Conservation (phyloP, 2,888 invertebrate genomes). For the Diplolepis rosae region DNA sequence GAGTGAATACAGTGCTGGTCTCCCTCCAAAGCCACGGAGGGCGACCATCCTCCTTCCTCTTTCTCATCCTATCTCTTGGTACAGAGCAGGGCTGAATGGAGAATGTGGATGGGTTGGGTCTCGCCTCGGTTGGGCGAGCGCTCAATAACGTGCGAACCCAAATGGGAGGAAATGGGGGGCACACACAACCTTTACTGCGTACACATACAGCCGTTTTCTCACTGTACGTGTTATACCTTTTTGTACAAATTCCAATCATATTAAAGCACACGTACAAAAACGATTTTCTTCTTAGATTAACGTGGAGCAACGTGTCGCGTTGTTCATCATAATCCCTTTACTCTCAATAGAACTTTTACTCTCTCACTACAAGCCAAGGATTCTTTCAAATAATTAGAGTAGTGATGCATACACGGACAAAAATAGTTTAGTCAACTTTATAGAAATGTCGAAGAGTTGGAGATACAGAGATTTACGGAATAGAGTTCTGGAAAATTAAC, state of each 20-base stretch:
- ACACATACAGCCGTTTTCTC: constrained; percentile 36
- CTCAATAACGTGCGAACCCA: constrained; percentile 79
- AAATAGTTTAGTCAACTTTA: too few species aligned
- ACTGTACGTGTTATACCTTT: constrained; percentile 74
- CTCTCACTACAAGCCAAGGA: constrained; percentile 47
- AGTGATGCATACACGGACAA: too few species aligned
- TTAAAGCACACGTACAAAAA: constrained; percentile 67
- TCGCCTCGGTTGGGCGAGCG: constrained; percentile 78
- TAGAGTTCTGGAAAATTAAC: too few species aligned
- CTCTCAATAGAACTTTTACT: constrained; percentile 57
- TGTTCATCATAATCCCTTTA: constrained; percentile 65
- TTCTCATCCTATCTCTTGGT: constrained; percentile 49
- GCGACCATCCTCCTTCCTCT: constrained; percentile 33
- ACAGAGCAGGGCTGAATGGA: constrained; percentile 50
- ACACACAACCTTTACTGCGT: constrained; percentile 43
- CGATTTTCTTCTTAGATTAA: constrained; percentile 23
- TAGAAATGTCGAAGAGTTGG: too few species aligned
- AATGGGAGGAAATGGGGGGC: constrained; percentile 74
- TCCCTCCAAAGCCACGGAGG: constrained; percentile 23
- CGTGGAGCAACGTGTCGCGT: constrained; percentile 44
- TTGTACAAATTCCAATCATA: constrained; percentile 72
- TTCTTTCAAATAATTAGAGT: constrained; percentile 6
- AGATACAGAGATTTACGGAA: too few species aligned
- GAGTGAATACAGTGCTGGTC: constrained; percentile 10
- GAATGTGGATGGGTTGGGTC: constrained; percentile 72